A percentile compares a stretch with the other conserved stretches of the same genome.
Conservation (phyloP, 2,113 vertebrate genomes). For the Mustela nigripes region DNA sequence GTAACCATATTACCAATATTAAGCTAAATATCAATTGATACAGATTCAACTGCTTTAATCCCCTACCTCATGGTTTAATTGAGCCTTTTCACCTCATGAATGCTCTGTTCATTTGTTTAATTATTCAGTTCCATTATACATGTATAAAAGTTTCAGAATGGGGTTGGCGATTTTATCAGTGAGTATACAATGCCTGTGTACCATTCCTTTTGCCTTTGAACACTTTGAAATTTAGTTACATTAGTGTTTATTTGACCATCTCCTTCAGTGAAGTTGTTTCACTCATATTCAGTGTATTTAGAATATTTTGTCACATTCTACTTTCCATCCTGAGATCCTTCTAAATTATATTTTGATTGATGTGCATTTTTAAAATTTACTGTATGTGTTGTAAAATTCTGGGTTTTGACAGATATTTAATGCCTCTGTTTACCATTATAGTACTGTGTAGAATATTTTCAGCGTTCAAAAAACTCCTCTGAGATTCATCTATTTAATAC, state of each 20-base stretch:
- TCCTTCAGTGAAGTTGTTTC: not conserved
- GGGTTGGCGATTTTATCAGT: not conserved
- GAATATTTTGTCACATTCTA: conserved; percentile 14
- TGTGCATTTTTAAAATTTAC: not conserved
- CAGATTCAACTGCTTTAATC: not conserved
- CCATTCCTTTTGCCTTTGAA: not conserved
- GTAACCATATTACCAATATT: not conserved
- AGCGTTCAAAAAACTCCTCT: not conserved
- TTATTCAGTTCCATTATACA: not conserved
- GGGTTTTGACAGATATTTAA: not conserved
- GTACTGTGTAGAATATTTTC: not conserved
- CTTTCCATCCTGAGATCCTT: not conserved
- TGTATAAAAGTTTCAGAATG: not conserved
- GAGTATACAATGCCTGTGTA: not conserved
- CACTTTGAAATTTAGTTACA: not conserved
- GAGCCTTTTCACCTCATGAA: not conserved
- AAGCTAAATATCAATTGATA: not conserved
- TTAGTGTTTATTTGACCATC: not conserved
- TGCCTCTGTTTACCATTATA: not conserved
- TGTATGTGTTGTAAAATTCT: not conserved
- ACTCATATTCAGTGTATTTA: not conserved
- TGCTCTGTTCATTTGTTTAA: not conserved
- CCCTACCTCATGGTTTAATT: not conserved
- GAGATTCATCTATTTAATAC: not conserved
- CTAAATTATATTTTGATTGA: not conserved